These are phyloP conservation scores for Piezodorus guildinii DNA, from an alignment of 1,140 invertebrate species.

Conservation along the genomic window DNA sequence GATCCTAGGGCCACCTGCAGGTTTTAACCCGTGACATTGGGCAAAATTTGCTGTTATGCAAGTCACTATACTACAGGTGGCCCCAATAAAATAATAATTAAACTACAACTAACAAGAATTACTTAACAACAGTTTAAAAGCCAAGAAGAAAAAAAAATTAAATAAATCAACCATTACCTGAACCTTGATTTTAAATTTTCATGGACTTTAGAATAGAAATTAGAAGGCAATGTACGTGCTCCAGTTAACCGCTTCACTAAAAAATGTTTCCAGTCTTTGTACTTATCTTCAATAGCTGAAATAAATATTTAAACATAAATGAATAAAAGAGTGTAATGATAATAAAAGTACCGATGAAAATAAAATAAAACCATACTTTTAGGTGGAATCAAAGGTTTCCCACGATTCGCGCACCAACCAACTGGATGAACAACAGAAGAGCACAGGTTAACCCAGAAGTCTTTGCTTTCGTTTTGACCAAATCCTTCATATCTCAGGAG, in stretches of 20 bases:
- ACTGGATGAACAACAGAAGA: constrained; percentile 87
- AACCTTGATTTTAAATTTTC: constrained; percentile 74
- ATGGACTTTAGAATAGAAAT: constrained; percentile 79
- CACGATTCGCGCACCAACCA: constrained; percentile 91
- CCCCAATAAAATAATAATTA: too few relatives aligned
- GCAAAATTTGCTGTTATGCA: too few relatives aligned
- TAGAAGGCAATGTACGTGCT: constrained; percentile 81
- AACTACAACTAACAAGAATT: too few relatives aligned
- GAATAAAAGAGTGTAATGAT: not conserved
- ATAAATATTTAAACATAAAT: constrained; percentile 19
- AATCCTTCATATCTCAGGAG: constrained; percentile 88
- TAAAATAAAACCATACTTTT: constrained; percentile 45
- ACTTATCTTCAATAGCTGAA: constrained; percentile 73
- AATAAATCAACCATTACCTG: constrained; percentile 38
- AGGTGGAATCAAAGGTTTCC: constrained; percentile 87
- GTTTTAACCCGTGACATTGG: too few relatives aligned
- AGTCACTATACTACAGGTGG: too few relatives aligned
- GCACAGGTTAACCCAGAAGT: constrained; percentile 93
- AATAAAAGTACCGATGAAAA: not conserved
- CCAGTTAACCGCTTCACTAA: constrained; percentile 80
- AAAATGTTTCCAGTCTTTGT: constrained; percentile 92
- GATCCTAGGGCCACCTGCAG: too few relatives aligned
- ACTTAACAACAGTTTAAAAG: too few relatives aligned
- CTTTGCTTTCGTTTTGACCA: constrained; percentile 70
- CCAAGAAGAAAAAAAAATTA: too few relatives aligned